Evolutionary conservation across 2,113 vertebrate genomes (phyloP).

Genomic region (Thermophis baileyi): DNA sequence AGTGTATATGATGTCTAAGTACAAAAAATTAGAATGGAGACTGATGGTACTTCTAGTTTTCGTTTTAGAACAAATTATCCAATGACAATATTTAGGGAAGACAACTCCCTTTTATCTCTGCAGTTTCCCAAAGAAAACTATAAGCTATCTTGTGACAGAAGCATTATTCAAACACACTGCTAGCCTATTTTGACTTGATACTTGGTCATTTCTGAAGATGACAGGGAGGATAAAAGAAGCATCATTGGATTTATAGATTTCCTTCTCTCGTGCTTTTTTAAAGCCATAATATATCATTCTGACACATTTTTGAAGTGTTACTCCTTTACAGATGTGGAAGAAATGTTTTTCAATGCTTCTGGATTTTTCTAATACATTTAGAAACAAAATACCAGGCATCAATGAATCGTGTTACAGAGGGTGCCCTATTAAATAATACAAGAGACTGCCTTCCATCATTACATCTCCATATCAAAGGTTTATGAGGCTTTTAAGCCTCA

Average conservation of each 20-base stretch:
- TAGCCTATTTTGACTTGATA: not conserved
- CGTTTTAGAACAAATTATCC: not conserved
- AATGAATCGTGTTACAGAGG: not conserved
- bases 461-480: not conserved
- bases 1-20: not conserved
- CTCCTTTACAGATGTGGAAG: not conserved
- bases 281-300: constrained; percentile 17
- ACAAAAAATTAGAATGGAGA: not conserved
- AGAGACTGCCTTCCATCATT: not conserved
- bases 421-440: not conserved
- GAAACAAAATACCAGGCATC: not conserved
- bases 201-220: not conserved
- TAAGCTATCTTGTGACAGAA: constrained; percentile 9
- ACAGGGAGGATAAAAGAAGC: not conserved
- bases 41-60: not conserved
- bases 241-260: constrained; percentile 9
- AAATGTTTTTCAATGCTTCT: constrained; percentile 5
- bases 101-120: not conserved
- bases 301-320: constrained; percentile 7
- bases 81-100: not conserved
- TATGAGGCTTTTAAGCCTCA: not conserved
- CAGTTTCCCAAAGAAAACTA: not conserved
- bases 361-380: constrained; percentile 20
- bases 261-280: constrained; percentile 12
- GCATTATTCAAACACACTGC: not conserved